phyloP scores from a whole-genome alignment of 2,797 vertebrate species.

The Podargus strigoides region DNA sequence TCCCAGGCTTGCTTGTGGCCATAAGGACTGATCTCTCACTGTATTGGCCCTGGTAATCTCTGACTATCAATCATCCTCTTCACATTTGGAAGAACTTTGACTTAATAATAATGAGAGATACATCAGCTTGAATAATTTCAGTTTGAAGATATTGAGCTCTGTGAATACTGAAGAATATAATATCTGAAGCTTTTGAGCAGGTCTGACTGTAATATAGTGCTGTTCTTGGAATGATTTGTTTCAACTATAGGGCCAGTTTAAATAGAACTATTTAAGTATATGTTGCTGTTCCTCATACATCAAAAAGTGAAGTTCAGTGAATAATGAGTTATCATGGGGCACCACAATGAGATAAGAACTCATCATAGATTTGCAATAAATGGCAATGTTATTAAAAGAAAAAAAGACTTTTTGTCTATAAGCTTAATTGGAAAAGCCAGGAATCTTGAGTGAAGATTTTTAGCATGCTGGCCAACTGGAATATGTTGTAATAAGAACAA shows the following conservation, averaged over 20 bases:
- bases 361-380: conserved; percentile 44
- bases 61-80: background rate
- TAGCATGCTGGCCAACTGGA: background rate
- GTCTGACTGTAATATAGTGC: conserved; percentile 36
- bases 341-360: conserved; percentile 46
- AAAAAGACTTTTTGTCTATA: conserved; percentile 19
- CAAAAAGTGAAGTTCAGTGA: conserved; percentile 52
- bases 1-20: background rate
- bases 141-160: conserved; percentile 49
- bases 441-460: background rate
- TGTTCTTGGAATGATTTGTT: conserved; percentile 62
- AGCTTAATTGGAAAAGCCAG: conserved; percentile 49
- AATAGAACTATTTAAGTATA: conserved; percentile 58
- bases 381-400: conserved; percentile 40
- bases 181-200: conserved; percentile 44
- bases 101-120: conserved; percentile 40
- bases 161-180: conserved; percentile 20
- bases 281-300: conserved; percentile 55
- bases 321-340: conserved; percentile 30
- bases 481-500: background rate
- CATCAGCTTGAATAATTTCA: conserved; percentile 56
- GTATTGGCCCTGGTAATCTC: background rate
- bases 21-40: background rate
- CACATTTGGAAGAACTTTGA: conserved; percentile 18
- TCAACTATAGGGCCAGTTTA: conserved; percentile 45